Evolutionary conservation across 2,113 vertebrate species (phyloP), one percentile per base, ranked within the genome.

Genomic region (Benitochromis conjunctus): DNA sequence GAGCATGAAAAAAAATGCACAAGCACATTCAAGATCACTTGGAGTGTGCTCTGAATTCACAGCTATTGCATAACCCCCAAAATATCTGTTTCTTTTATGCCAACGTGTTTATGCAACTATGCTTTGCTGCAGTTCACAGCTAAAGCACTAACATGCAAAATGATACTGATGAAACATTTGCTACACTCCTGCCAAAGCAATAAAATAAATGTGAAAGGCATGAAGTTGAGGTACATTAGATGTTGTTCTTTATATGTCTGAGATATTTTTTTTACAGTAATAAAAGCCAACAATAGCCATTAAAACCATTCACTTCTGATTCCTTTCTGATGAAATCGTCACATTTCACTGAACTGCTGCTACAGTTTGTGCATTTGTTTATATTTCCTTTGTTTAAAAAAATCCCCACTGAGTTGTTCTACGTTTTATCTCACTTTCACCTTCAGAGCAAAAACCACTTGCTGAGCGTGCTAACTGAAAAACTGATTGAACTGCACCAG

Each of bases 401-500:
- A 21, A 19, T 31, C 21, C 29, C 10, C 12, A 85, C 13, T 69
- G 43, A 31, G 6, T 29, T 14, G 5, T 18, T 16, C 4, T 51
- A 34, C 1, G 31, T 31, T 64, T 88, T 24, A n/a, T 86, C 74
- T 31, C 38, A 55, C 79, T 5, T 11, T 4, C 62, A 64, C 79
- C 21, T 58, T 81, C 53, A 57, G 51, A 55, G 38, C 74, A 26
- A 86, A 82, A 90, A 74, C 11, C 31, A 26, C 43, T 53, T 74
- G 36, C 86, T 82, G 86, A 29, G 84, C 9, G 38, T 84, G 78
- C n/a, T 53, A 58, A 71, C 53, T 41, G 36, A 43, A 64, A 55
- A 80, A 71, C 54, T 62, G 82, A 90, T 36, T 86, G 87, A 86
- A 79, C 74, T 9, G 79, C 86, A 79, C 5, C 80, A 57, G 21